Percentiles rank a stretch among this genome's conserved stretches.
Conservation (phyloP, 1,140 invertebrate genomes). For the Gonatopus flavifemur region DNA sequence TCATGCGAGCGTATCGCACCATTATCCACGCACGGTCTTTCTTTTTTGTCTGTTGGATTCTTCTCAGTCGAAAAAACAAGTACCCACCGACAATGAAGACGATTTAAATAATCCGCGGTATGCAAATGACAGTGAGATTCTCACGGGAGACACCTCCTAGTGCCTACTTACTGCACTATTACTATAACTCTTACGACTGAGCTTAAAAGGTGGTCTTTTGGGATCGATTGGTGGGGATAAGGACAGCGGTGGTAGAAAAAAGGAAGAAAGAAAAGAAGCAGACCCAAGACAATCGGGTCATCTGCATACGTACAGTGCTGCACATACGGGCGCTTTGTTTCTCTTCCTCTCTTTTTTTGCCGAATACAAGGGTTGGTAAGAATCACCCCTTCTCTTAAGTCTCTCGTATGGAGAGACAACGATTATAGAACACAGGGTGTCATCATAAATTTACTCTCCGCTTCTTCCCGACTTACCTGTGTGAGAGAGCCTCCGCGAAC, state of each 20-base stretch:
- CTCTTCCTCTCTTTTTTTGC: conserved; percentile 1
- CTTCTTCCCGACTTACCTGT: too few species aligned
- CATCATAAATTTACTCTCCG: too few species aligned
- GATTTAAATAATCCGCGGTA: conserved; percentile 48
- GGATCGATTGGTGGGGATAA: conserved; percentile 1
- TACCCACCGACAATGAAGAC: conserved; percentile 35
- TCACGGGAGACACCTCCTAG: conserved; percentile 25
- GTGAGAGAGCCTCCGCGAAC: too few species aligned
- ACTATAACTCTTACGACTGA: too few species aligned
- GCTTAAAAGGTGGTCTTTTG: neutral
- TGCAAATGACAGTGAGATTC: conserved; percentile 43
- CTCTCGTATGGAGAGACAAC: too few species aligned
- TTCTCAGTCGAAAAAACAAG: conserved; percentile 38
- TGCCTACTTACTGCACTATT: neutral
- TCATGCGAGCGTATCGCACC: too few species aligned
- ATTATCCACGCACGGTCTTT: too few species aligned
- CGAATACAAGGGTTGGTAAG: conserved; percentile 5
- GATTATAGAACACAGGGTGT: too few species aligned
- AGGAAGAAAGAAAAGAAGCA: conserved; percentile 23
- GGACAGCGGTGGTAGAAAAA: conserved; percentile 2
- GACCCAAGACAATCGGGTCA: conserved; percentile 38
- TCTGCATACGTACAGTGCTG: conserved; percentile 37
- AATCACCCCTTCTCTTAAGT: too few species aligned
- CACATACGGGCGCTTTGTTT: conserved; percentile 18
- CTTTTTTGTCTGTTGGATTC: conserved; percentile 29